Conservation (phyloP, 1,140 invertebrate species). For the Calephelis nemesis region DNA sequence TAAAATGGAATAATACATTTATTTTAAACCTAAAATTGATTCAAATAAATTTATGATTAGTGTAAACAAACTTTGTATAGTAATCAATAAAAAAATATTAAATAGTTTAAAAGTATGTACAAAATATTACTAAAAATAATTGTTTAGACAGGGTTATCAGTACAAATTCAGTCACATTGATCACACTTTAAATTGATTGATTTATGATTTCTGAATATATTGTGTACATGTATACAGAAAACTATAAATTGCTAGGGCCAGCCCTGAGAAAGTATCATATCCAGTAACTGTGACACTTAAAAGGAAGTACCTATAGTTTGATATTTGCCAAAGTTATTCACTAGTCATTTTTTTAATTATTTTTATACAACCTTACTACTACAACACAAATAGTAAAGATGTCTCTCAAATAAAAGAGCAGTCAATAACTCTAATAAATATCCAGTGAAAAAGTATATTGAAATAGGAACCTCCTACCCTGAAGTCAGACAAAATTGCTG, state of each 20-base stretch:
- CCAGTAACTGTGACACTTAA: background rate
- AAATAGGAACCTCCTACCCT: slow-evolving; percentile 11
- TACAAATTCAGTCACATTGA: slow-evolving; percentile 66
- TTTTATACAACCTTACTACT: too few relatives aligned
- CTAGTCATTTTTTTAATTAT: background rate
- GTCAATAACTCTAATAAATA: slow-evolving; percentile 1
- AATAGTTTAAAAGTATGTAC: slow-evolving; percentile 54
- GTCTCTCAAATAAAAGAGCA: background rate
- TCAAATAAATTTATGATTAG: slow-evolving; percentile 63
- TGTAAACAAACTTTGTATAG: slow-evolving; percentile 23
- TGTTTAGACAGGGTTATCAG: slow-evolving; percentile 38
- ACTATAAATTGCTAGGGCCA: background rate
- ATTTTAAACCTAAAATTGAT: slow-evolving; percentile 60
- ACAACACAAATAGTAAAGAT: background rate
- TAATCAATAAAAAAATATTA: slow-evolving; percentile 35
- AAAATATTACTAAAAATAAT: slow-evolving; percentile 54
- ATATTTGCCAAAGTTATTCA: background rate
- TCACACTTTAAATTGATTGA: slow-evolving; percentile 57
- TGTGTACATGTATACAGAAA: background rate
- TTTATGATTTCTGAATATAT: background rate
- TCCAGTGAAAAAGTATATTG: background rate
- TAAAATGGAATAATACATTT: slow-evolving; percentile 71
- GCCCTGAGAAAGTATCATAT: background rate
- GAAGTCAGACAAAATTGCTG: background rate
- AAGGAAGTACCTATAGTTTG: too few relatives aligned